These are phyloP conservation scores for Hypotaenidia okinawae DNA, from an alignment of 2,797 vertebrate genomes.

Conservation along the genomic window DNA sequence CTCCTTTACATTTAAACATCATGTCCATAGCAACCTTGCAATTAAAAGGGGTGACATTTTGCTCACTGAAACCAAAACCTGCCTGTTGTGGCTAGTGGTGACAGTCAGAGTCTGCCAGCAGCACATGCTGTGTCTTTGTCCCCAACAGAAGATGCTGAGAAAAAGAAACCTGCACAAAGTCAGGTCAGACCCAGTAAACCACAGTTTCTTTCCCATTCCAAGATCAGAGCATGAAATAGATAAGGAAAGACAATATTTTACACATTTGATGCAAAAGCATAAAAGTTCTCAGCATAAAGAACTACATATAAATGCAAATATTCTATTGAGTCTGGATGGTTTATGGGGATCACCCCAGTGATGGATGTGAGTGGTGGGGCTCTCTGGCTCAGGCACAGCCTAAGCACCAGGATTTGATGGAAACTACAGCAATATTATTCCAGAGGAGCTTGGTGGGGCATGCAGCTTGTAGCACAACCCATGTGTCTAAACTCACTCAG, in stretches of 20 bases:
- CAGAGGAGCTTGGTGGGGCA: neutral
- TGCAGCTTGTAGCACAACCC: neutral
- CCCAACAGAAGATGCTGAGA: neutral
- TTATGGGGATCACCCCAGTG: neutral
- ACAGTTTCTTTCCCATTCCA: neutral
- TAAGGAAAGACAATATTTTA: neutral
- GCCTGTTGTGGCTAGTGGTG: neutral
- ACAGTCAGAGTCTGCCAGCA: neutral
- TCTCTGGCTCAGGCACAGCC: neutral
- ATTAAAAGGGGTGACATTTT: neutral
- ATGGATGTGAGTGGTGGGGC: no score
- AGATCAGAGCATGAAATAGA: neutral
- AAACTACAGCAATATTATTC: neutral
- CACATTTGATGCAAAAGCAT: neutral
- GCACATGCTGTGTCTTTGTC: neutral
- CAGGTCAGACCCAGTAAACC: neutral
- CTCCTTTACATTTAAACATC: neutral
- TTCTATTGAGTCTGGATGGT: neutral
- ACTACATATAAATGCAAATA: neutral
- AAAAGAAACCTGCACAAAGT: neutral
- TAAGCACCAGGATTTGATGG: neutral
- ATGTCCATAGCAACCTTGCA: neutral
- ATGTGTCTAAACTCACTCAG: no score
- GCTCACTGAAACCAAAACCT: neutral
- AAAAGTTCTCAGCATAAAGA: neutral